A percentile compares a stretch with the other conserved stretches of the same genome.
Evolutionary conservation across 2,113 vertebrate species (phyloP).

Genomic region (Syrrhaptes paradoxus): DNA sequence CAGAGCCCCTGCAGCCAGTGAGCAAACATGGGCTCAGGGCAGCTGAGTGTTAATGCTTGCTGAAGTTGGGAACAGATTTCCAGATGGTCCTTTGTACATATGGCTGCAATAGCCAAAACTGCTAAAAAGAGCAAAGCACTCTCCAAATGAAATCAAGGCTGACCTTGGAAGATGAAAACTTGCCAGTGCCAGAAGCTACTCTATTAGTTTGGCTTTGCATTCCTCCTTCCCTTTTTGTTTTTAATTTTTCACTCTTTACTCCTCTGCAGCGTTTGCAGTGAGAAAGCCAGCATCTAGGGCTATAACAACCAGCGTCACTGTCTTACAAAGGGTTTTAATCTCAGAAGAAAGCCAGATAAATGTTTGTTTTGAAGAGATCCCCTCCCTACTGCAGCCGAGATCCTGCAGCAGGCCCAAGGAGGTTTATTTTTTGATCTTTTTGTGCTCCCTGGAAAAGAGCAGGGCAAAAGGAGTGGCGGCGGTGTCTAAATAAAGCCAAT

Average conservation of each 20-base stretch:
- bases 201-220: not conserved
- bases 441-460: not conserved
- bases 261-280: not conserved
- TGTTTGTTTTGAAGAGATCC: not conserved
- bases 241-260: not conserved
- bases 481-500: not conserved
- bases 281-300: not conserved
- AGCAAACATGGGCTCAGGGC: slow-evolving; percentile 5
- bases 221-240: not conserved
- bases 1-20: not conserved
- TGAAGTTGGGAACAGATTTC: slow-evolving; percentile 38
- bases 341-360: not conserved
- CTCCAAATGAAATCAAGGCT: slow-evolving; percentile 25
- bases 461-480: not conserved
- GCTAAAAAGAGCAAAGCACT: slow-evolving; percentile 26
- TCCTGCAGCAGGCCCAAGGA: not conserved
- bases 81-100: slow-evolving; percentile 53
- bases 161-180: slow-evolving; percentile 51
- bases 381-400: not conserved
- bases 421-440: not conserved
- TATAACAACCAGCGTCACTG: not conserved
- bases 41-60: not conserved
- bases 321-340: not conserved
- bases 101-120: slow-evolving; percentile 29
- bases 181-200: not conserved